Evolutionary conservation across 2,797 vertebrate species (phyloP), one percentile per base, ranked within the genome.

Genomic region (Leptatherina wallacei): DNA sequence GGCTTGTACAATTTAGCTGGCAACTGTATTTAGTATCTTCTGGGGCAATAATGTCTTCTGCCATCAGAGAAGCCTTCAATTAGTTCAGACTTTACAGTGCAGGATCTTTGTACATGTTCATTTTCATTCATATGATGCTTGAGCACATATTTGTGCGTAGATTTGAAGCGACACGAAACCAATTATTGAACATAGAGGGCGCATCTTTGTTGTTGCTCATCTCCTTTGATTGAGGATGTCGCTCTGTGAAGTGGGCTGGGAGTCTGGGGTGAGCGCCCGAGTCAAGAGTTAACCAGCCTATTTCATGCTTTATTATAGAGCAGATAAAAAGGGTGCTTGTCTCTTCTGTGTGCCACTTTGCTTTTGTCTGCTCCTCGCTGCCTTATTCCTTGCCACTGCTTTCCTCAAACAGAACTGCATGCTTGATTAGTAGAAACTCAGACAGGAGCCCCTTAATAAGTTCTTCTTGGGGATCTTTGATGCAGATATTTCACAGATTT

Each of bases 261-360:
- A 24, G 33, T 57, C 58, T 55, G 67, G 33, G 32, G 65, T 58
- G 29, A n/a, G 5, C 58, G 70, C 35, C 71, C 54, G 56, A 77
- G 68, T 71, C 9, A 56, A 73, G 67, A 71, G 62, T 80, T 78
- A 81, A 67, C 57, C 65, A 78, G 80, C 63, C 74, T 74, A 86
- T 88, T 87, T 90, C 84, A 86, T 80, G 79, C 78, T 82, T 75
- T 84, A 86, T 86, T 82, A 85, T 42, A 58, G 80, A 57, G 61
- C 63, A 65, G 72, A 86, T 85, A 74, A 87, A 93, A 86, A 82
- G 73, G 67, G 38, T 40, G 22, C 74, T 78, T 52, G 69, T 86
- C 66, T 80, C 65, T 65, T 51, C 76, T 60, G 61, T 61, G 56
- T 76, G 12, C 49, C 35, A 0, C 66, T 81, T 79, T 51, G 67